These are phyloP conservation scores for Galerucella nymphaeae DNA, from an alignment of 2,888 invertebrate genomes.

Conservation along the genomic window DNA sequence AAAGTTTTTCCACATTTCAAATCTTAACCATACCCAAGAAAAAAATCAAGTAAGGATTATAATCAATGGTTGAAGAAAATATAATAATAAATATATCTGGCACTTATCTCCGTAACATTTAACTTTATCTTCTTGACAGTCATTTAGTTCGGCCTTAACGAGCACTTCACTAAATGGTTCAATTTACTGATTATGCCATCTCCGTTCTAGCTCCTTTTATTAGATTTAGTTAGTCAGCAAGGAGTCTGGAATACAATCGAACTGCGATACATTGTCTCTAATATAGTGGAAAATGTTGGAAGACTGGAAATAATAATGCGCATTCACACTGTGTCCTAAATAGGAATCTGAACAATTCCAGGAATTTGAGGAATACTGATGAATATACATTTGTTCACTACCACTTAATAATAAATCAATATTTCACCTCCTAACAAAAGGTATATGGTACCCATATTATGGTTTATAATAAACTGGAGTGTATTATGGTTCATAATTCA, in stretches of 20 bases:
- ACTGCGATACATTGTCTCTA: conserved; percentile 9
- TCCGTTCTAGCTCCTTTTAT: conserved; percentile 30
- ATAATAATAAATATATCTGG: conserved; percentile 15
- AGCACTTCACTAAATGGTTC: conserved; percentile 33
- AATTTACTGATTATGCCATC: conserved; percentile 37
- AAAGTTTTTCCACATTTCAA: too few species aligned
- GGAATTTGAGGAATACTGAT: too few species aligned
- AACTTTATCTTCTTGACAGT: conserved; percentile 33
- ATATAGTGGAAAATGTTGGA: background rate
- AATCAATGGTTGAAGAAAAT: conserved; percentile 11
- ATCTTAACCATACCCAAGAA: too few species aligned
- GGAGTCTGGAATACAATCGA: conserved; percentile 6
- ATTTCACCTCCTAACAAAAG: too few species aligned
- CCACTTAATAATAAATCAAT: too few species aligned
- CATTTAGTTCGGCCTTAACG: conserved; percentile 35
- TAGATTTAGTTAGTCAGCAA: conserved; percentile 29
- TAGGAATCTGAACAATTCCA: too few species aligned
- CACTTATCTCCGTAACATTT: conserved; percentile 31
- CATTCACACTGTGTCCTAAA: too few species aligned
- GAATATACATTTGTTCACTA: too few species aligned
- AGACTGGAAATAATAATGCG: too few species aligned
- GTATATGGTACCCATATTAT: too few species aligned
- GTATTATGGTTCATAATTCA: too few species aligned
- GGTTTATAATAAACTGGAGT: too few species aligned
- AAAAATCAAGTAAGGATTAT: background rate